phyloP scores from a whole-genome alignment of 2,113 vertebrate species.

The Atherinomorus stipes region DNA sequence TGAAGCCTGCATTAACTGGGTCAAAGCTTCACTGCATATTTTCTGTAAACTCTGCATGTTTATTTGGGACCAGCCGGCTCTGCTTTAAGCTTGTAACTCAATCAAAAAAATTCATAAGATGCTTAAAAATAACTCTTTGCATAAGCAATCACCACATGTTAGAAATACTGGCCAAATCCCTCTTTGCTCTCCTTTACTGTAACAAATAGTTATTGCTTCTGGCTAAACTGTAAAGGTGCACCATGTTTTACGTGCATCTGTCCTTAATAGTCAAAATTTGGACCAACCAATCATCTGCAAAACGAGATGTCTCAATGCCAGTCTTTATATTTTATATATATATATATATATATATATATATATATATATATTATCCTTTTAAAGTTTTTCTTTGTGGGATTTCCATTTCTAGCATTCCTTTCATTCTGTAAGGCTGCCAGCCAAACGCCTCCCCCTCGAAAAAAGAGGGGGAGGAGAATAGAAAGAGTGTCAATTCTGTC shows the following conservation, averaged over 20 bases:
- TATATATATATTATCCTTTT: no score
- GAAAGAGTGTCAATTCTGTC: slow-evolving; percentile 31
- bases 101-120: slow-evolving; percentile 25
- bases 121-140: background rate
- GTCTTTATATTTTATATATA: slow-evolving; percentile 44
- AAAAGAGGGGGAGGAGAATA: slow-evolving; percentile 3
- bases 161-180: slow-evolving; percentile 37
- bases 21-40: slow-evolving; percentile 38
- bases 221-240: slow-evolving; percentile 52
- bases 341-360: no score
- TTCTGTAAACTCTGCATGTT: slow-evolving; percentile 3
- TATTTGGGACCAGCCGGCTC: slow-evolving; percentile 28
- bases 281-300: slow-evolving; percentile 46
- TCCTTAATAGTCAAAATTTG: slow-evolving; percentile 54
- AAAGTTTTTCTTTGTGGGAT: slow-evolving; percentile 37
- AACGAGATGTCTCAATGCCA: slow-evolving; percentile 46
- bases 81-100: slow-evolving; percentile 28
- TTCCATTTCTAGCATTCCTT: slow-evolving; percentile 47
- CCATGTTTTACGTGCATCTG: slow-evolving; percentile 42
- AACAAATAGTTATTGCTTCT: slow-evolving; percentile 57
- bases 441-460: slow-evolving; percentile 1
- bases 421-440: slow-evolving; percentile 66
- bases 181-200: slow-evolving; percentile 21
- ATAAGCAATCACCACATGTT: background rate
- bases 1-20: slow-evolving; percentile 50